A percentile compares a stretch with the other conserved stretches of the same genome.
phyloP scores from a whole-genome alignment of 1,140 invertebrate genomes.

The Diorhabda carinulata region DNA sequence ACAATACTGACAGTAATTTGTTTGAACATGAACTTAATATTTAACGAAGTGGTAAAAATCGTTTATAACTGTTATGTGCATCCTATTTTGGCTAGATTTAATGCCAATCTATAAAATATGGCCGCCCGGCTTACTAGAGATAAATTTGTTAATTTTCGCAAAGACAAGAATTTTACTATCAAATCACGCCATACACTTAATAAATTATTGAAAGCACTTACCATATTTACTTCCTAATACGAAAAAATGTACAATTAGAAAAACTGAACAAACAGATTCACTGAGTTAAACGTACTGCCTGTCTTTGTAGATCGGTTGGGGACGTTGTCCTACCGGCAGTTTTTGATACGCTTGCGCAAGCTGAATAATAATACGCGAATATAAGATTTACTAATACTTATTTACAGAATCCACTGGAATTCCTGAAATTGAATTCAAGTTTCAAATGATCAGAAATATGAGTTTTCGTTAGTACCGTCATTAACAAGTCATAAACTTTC shows the following conservation, averaged over 20 bases:
- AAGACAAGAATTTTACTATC: slow-evolving; percentile 1
- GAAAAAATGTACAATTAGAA: slow-evolving; percentile 36
- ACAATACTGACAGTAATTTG: not conserved
- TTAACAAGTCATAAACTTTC: not conserved
- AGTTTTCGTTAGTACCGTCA: not conserved
- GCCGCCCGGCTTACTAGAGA: slow-evolving; percentile 30
- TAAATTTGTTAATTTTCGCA: not conserved
- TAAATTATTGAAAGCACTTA: slow-evolving; percentile 30
- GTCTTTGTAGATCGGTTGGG: slow-evolving; percentile 37
- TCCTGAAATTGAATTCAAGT: not conserved
- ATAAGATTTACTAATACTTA: slow-evolving; percentile 8
- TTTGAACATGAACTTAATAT: too few species aligned
- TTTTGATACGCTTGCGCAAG: slow-evolving; percentile 31
- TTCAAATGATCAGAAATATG: not conserved
- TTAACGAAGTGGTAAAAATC: not conserved
- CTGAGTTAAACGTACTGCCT: slow-evolving; percentile 38
- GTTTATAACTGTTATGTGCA: not conserved
- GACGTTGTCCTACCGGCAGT: slow-evolving; percentile 47
- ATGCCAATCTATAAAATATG: slow-evolving; percentile 29
- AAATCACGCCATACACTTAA: not conserved
- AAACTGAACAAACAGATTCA: slow-evolving; percentile 38
- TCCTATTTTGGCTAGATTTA: slow-evolving; percentile 5
- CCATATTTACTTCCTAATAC: slow-evolving; percentile 42
- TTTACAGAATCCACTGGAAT: slow-evolving; percentile 10
- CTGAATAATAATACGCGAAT: slow-evolving; percentile 22